Evolutionary conservation across 2,888 invertebrate species (phyloP), one percentile per base, ranked within the genome.

Genomic region (Agrochola macilenta): DNA sequence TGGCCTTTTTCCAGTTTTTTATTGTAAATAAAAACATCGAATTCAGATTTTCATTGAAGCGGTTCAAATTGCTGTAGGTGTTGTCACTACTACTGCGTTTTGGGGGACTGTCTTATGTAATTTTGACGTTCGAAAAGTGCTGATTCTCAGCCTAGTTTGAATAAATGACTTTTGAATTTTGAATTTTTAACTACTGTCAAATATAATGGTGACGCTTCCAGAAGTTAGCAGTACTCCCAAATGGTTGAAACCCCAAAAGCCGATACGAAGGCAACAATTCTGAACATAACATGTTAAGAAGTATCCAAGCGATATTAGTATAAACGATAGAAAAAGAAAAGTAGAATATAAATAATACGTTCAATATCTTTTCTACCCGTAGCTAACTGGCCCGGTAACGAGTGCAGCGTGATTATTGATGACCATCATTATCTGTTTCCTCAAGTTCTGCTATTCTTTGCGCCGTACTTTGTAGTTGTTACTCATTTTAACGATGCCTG

Each of bases 371-470:
- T 7, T 8, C 0, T n/a, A 2, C 5, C 26, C 20, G 54, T 35
- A 39, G 35, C 58, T 69, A 84, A n/a, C 72, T 8, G 30, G 49
- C 52, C 0, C 57, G 4, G 72, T 54, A 72, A 72, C 61, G 68
- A 78, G 78, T 81, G 69, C 65, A 65, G 61, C 74, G 58, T 78
- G 87, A 85, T 87, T 87, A 83, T 87, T 85, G 88, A 87, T 87
- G 79, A 57, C 76, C 60, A 26, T 49, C 79, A 87, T 85, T 83
- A 81, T 85, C 79, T 79, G 76, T 64, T 83, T 64, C 74, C 87
- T 76, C 58, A 72, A 81, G 77, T 74, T 77, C 54, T 64, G 69
- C 68, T 20, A 63, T 76, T 84, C 69, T 76, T 78, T 65, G 79
- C 60, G 46, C 68, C 35, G 49, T 73, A 81, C 61, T 78, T 71